Percentiles rank a stretch among this genome's conserved stretches.
These are phyloP conservation scores for Puma concolor DNA, from an alignment of 2,113 vertebrate species.

Conservation along the genomic window DNA sequence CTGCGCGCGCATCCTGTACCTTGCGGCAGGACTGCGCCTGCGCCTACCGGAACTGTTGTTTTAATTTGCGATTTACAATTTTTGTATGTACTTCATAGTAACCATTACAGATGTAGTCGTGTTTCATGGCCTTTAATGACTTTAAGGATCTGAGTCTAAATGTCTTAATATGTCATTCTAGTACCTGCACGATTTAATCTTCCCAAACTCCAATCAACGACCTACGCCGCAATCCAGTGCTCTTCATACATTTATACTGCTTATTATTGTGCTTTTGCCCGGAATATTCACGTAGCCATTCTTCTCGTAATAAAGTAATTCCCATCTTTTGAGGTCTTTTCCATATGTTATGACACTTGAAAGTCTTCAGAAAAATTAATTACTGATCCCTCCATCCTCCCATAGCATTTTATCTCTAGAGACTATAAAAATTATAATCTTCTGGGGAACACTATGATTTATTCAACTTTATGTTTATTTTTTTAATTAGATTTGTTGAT, in stretches of 20 bases:
- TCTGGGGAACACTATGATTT: not conserved
- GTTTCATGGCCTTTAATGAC: not conserved
- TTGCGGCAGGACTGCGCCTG: not conserved
- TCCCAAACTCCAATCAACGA: not conserved
- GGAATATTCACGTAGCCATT: not conserved
- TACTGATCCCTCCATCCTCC: not conserved
- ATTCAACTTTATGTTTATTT: not conserved
- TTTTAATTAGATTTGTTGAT: not conserved
- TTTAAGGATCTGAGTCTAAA: not conserved
- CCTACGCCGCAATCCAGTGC: not conserved
- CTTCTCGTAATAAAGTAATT: slow-evolving; percentile 8
- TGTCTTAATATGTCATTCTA: not conserved
- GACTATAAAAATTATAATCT: not conserved
- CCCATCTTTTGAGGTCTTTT: not conserved
- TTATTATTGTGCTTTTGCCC: not conserved
- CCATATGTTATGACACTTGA: not conserved
- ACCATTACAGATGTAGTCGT: not conserved
- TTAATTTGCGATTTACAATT: not conserved
- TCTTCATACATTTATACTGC: not conserved
- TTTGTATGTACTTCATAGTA: not conserved
- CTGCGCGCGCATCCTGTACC: not conserved
- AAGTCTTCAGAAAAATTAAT: slow-evolving; percentile 6
- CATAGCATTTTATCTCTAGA: not conserved
- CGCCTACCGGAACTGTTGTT: not conserved
- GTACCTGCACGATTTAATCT: not conserved